Conservation (phyloP, 2,888 invertebrate species). For the Erynnis tages region DNA sequence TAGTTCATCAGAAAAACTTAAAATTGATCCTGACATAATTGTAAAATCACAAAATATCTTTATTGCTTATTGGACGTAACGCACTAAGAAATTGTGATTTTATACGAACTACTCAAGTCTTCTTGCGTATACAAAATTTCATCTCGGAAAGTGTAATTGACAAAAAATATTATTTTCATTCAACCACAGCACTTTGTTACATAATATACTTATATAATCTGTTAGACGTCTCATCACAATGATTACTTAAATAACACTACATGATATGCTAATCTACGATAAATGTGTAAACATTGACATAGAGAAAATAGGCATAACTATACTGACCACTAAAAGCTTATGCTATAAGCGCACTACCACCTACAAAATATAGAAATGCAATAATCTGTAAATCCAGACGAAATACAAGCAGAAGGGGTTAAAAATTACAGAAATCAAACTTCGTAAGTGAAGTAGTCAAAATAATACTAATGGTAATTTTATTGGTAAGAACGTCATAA, state of each 20-base stretch:
- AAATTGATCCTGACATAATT: neutral
- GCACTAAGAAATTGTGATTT: constrained; percentile 2
- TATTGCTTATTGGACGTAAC: constrained; percentile 8
- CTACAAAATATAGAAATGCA: constrained; percentile 15
- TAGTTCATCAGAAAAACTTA: neutral
- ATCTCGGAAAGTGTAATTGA: constrained; percentile 22
- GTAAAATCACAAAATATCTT: constrained; percentile 4
- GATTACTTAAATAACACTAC: constrained; percentile 14
- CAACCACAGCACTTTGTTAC: constrained; percentile 3
- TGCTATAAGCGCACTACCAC: constrained; percentile 27
- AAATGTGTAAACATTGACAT: constrained; percentile 21
- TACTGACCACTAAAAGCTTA: constrained; percentile 20
- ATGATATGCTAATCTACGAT: constrained; percentile 25
- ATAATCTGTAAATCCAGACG: neutral
- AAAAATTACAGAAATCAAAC: neutral
- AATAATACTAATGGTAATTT: neutral
- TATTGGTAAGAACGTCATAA: neutral
- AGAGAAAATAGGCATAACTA: constrained; percentile 22
- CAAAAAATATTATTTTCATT: constrained; percentile 13
- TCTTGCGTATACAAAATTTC: constrained; percentile 24
- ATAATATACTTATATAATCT: neutral
- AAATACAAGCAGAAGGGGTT: neutral
- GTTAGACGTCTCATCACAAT: constrained; percentile 24
- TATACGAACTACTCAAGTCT: constrained; percentile 15
- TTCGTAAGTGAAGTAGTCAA: neutral